Conservation (phyloP, 2,113 vertebrate genomes). For the Rana temporaria region DNA sequence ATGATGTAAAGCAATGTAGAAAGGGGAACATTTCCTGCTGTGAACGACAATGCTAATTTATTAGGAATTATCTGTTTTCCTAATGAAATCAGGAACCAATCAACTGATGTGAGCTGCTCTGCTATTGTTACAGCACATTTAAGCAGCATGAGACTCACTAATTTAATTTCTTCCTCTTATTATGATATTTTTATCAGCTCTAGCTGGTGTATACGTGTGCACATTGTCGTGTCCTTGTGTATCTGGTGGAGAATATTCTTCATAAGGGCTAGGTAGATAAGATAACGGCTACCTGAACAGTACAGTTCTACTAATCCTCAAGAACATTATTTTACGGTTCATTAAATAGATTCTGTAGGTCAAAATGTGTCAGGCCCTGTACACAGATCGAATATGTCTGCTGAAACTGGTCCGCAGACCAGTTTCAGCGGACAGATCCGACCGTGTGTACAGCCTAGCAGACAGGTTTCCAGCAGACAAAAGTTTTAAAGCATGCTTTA, state of each 20-base stretch:
- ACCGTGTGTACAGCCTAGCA: too few relatives aligned
- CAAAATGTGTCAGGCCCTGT: too few relatives aligned
- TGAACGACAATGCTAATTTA: slow-evolving; percentile 34
- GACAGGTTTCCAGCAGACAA: too few relatives aligned
- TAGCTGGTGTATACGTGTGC: neutral
- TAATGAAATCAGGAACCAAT: slow-evolving; percentile 52
- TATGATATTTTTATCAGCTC: slow-evolving; percentile 7
- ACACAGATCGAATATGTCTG: too few relatives aligned
- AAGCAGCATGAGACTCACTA: neutral
- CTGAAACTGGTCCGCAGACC: too few relatives aligned
- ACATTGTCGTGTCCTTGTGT: neutral
- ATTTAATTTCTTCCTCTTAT: slow-evolving; percentile 35
- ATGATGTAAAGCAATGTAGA: slow-evolving; percentile 26
- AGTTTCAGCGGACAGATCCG: too few relatives aligned
- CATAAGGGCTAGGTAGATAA: neutral
- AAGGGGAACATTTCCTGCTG: slow-evolving; percentile 26
- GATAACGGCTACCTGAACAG: neutral
- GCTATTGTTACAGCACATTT: slow-evolving; percentile 34
- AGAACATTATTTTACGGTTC: neutral
- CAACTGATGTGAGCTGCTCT: neutral
- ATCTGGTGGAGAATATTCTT: neutral
- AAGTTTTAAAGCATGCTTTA: too few relatives aligned
- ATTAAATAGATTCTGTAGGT: too few relatives aligned
- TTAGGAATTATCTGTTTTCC: slow-evolving; percentile 29
- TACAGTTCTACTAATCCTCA: neutral